phyloP scores from a whole-genome alignment of 2,113 vertebrate genomes.

The Percina caprodes region DNA sequence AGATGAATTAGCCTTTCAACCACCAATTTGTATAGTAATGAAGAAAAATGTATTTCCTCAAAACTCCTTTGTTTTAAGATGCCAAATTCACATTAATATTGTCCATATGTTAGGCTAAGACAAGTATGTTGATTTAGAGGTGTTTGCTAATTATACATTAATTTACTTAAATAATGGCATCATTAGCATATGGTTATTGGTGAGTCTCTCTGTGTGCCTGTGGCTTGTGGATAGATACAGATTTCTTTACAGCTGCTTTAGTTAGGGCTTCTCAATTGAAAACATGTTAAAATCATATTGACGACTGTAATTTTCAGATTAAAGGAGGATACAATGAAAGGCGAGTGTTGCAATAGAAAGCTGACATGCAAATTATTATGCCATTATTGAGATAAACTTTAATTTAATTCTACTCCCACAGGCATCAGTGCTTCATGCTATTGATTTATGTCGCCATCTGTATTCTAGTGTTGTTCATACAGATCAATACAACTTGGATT shows the following conservation, averaged over 20 bases:
- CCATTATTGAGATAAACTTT: slow-evolving; percentile 42
- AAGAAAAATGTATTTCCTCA: slow-evolving; percentile 30
- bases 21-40: slow-evolving; percentile 35
- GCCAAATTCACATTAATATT: slow-evolving; percentile 4
- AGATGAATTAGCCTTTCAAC: slow-evolving; percentile 22
- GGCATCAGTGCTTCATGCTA: slow-evolving; percentile 25
- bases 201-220: not conserved
- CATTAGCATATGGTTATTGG: slow-evolving; percentile 36
- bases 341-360: not conserved
- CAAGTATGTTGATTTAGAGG: slow-evolving; percentile 30
- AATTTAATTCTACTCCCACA: slow-evolving; percentile 60
- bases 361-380: slow-evolving; percentile 51
- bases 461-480: slow-evolving; percentile 21
- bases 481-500: slow-evolving; percentile 58
- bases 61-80: slow-evolving; percentile 30
- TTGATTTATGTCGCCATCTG: slow-evolving; percentile 49
- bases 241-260: slow-evolving; percentile 21
- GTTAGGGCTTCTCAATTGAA: slow-evolving; percentile 15
- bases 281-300: slow-evolving; percentile 26
- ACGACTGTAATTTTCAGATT: slow-evolving; percentile 24
- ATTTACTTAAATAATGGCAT: slow-evolving; percentile 50
- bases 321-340: slow-evolving; percentile 36
- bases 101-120: slow-evolving; percentile 18
- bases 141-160: slow-evolving; percentile 52
- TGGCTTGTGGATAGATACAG: not conserved